Evolutionary conservation across 2,888 invertebrate genomes (phyloP), one percentile per base, ranked within the genome.

Genomic region (Didymodactylos carnosus): DNA sequence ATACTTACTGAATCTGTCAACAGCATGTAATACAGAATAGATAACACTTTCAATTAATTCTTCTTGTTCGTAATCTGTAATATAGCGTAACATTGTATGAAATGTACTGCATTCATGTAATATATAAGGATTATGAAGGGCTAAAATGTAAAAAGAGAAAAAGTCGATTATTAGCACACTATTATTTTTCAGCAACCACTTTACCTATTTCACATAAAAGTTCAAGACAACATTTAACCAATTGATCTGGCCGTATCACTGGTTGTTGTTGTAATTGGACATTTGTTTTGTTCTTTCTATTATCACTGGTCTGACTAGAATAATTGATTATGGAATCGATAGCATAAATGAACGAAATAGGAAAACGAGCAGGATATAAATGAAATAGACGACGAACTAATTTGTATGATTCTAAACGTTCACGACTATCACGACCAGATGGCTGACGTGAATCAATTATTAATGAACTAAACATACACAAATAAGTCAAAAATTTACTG

Each of bases 351-450:
- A 84, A 77, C 91, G 90, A 76, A 91, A 87, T 69, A 90, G 87
- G 77, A 94, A 83, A 3, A 89, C 88, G 11, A 88, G 86, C 79
- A 91, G 90, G 76, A 94, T 88, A 77, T 86, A 84, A 74, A 86
- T 84, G 0, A 90, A 88, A 41, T 87, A 86, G 80, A 87, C 85
- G 86, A 72, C 91, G 86, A 74, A 91, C 89, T 76, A 95, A 87
- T 79, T 92, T 89, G 78, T 94, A 86, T 0, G 92, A 93, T 84
- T 94, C 94, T 73, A 92, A 88, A 62, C 94, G 87, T 82, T 95
- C 94, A 49, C 85, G 82, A 76, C 86, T 93, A 79, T 90, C 90
- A 70, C 92, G 85, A 83, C 90, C 88, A 76, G 94, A 86, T 85
- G 95, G n/a, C n/a, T n/a, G n/a, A n/a, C n/a, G n/a, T n/a, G n/a